phyloP scores from a whole-genome alignment of 2,797 vertebrate species.

The Emydoidea blandingii region DNA sequence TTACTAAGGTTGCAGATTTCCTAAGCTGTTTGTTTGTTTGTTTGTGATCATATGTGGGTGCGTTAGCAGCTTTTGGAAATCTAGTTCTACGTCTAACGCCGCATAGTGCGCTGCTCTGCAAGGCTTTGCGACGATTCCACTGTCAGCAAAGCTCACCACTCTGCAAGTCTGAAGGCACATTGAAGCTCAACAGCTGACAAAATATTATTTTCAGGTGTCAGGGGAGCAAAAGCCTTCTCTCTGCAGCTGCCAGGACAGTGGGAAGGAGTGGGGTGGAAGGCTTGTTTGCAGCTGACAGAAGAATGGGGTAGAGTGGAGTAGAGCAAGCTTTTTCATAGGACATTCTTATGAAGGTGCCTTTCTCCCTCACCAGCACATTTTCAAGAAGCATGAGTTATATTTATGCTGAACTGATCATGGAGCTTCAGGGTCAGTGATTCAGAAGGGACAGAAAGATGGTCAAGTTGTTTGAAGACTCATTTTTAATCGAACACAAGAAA shows the following conservation, averaged over 20 bases:
- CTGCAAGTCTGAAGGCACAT: background rate
- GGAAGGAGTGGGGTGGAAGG: background rate
- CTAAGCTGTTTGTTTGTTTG: background rate
- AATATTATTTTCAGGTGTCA: background rate
- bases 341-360: accelerated
- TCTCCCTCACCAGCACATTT: background rate
- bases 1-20: background rate
- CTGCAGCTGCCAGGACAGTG: background rate
- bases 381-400: background rate
- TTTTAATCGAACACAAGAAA: slow-evolving; percentile 15
- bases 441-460: background rate
- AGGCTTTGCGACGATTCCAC: background rate
- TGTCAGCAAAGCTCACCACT: accelerated
- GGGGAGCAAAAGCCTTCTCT: background rate
- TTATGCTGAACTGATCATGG: background rate
- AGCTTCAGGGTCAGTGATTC: background rate
- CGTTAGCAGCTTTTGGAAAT: background rate
- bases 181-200: background rate
- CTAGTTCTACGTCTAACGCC: background rate
- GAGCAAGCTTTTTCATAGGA: background rate
- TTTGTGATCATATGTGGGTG: background rate
- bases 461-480: background rate
- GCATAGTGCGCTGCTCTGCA: background rate
- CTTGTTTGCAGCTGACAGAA: background rate
- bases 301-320: background rate